Evolutionary conservation across 2,113 vertebrate genomes (phyloP), one percentile per base, ranked within the genome.

Genomic region (Tragelaphus strepsiceros): DNA sequence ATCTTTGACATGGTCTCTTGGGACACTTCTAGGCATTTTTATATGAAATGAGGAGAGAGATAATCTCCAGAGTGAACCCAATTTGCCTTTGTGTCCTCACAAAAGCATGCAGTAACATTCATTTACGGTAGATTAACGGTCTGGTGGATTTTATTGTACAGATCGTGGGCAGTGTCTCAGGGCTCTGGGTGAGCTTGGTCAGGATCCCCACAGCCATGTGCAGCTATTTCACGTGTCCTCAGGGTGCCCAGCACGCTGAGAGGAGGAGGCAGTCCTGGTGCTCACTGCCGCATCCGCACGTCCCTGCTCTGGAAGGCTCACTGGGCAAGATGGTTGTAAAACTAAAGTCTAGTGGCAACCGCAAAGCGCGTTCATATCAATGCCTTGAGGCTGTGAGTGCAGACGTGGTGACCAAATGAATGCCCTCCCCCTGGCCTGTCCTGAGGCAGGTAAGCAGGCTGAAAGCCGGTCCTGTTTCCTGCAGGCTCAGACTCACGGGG

Each of bases 11-110:
- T 1, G 17, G 19, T 97, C 96, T 96, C 97, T 82, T 30, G 85
- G 88, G 97, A 98, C 39, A 78, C 21, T 19, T 94, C 64, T 53
- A 81, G 56, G 83, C 56, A 30, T 96, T 97, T 97, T 62, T 86
- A 78, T 87, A 67, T 81, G 58, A 96, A 96, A 74, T 10, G 22
- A 94, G 91, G 46, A 84, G 56, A 80, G 10, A 78, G 80, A 64
- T 32, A 43, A 86, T 96, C 90, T 97, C 81, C 81, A 39, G 5
- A 7, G 95, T 46, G 93, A 97, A 77, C 46, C 21, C 91, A 21
- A 30, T 96, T 91, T 95, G 62, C 84, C 94, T 93, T 56, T 88
- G 83, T 32, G 80, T 93, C 74, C 96, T 59, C 46, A 62, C 28
- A 53, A 97, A 96, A 43, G 87, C 92, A 2, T 51, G 77, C 53